These are phyloP conservation scores for Craniophora ligustri DNA, from an alignment of 2,888 invertebrate species.

Conservation along the genomic window DNA sequence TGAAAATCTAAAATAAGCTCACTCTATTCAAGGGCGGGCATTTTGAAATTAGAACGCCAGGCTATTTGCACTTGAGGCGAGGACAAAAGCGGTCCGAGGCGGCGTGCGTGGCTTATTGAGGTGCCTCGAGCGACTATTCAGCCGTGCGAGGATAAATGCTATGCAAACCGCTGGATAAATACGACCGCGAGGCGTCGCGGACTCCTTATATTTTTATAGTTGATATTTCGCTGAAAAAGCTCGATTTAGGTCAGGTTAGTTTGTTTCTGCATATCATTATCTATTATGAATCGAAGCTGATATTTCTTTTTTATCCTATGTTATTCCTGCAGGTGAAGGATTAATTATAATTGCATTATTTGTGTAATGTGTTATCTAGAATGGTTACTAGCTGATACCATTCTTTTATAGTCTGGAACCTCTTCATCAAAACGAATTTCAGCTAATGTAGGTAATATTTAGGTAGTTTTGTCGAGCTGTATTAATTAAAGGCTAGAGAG, in stretches of 20 bases:
- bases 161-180: conserved; percentile 61
- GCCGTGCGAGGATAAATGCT: conserved; percentile 56
- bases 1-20: conserved; percentile 67
- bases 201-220: conserved; percentile 33
- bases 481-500: too few relatives aligned
- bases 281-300: too few relatives aligned
- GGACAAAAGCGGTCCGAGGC: conserved; percentile 70
- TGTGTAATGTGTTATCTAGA: too few relatives aligned
- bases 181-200: conserved; percentile 41
- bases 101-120: conserved; percentile 72
- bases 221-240: conserved; percentile 27
- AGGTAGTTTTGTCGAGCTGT: too few relatives aligned
- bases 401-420: too few relatives aligned
- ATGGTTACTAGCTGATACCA: too few relatives aligned
- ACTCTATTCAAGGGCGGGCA: conserved; percentile 67
- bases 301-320: too few relatives aligned
- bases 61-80: conserved; percentile 81
- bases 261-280: conserved; percentile 9
- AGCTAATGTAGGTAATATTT: too few relatives aligned
- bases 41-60: conserved; percentile 83
- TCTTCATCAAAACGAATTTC: too few relatives aligned
- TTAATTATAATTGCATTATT: too few relatives aligned
- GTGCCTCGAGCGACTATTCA: conserved; percentile 64
- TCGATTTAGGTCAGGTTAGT: conserved; percentile 31
- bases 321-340: background rate